Conservation (phyloP, 2,797 vertebrate genomes). For the Bradypodion ventrale region DNA sequence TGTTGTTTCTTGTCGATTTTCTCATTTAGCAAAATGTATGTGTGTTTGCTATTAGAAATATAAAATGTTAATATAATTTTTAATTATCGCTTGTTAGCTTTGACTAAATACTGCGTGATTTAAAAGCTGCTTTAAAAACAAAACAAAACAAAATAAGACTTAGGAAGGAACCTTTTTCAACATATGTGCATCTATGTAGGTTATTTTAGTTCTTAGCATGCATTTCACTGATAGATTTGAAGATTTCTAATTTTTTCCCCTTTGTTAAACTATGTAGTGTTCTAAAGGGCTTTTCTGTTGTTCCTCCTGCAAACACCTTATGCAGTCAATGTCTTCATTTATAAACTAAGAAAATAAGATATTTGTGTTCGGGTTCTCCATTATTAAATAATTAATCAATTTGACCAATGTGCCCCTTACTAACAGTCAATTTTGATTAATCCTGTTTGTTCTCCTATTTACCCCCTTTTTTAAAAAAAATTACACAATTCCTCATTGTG, state of each 20-base stretch:
- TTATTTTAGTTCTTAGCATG: background rate
- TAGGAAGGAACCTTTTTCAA: background rate
- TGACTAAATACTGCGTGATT: too few species aligned
- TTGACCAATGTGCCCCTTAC: conserved; percentile 30
- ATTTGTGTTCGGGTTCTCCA: conserved; percentile 62
- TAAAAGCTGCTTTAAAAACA: too few species aligned
- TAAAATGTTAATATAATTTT: too few species aligned
- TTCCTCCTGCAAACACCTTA: background rate
- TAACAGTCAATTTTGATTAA: conserved; percentile 55
- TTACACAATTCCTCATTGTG: conserved; percentile 13
- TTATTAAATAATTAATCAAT: conserved; percentile 75
- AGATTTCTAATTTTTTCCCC: background rate
- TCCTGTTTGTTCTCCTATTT: conserved; percentile 37
- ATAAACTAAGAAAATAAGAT: conserved; percentile 47
- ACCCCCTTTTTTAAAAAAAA: conserved; percentile 55
- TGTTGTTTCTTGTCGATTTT: too few species aligned
- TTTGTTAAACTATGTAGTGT: background rate
- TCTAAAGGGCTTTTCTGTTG: background rate
- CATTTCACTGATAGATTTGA: background rate
- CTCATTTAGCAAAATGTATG: too few species aligned
- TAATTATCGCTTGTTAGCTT: too few species aligned
- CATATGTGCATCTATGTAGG: background rate
- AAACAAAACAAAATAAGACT: background rate
- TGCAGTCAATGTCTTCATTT: background rate
- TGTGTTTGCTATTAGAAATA: too few species aligned